Evolutionary conservation across 2,797 vertebrate genomes (phyloP).

Genomic region (Smutsia temminckii): DNA sequence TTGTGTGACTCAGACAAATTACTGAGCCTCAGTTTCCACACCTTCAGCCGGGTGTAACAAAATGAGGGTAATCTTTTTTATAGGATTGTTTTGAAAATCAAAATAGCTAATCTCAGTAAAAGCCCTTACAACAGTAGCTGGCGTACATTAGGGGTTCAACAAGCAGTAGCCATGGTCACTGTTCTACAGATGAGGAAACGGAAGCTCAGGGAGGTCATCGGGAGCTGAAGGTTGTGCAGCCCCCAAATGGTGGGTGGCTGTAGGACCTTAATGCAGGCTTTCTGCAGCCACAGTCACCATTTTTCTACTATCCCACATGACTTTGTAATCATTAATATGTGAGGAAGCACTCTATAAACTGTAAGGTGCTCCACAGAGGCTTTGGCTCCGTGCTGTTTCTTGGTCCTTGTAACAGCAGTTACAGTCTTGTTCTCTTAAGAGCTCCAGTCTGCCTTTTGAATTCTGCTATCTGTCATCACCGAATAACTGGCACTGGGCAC

Average conservation of each 20-base stretch:
- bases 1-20: neutral
- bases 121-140: neutral
- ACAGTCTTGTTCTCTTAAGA: neutral
- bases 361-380: neutral
- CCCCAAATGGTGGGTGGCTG: neutral
- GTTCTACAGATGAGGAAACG: neutral
- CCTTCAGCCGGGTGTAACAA: neutral
- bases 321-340: neutral
- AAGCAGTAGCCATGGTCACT: neutral
- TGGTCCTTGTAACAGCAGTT: neutral
- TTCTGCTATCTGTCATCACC: neutral
- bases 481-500: neutral
- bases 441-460: neutral
- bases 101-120: neutral
- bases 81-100: neutral
- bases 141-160: neutral
- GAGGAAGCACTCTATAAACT: constrained; percentile 14
- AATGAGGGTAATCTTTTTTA: neutral
- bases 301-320: neutral
- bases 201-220: neutral
- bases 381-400: neutral
- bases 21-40: neutral
- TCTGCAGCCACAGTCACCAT: neutral
- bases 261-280: neutral
- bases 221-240: accelerated